Percentiles rank a stretch among this genome's conserved stretches.
Evolutionary conservation across 2,888 invertebrate genomes (phyloP).

Genomic region (Noctua janthe): DNA sequence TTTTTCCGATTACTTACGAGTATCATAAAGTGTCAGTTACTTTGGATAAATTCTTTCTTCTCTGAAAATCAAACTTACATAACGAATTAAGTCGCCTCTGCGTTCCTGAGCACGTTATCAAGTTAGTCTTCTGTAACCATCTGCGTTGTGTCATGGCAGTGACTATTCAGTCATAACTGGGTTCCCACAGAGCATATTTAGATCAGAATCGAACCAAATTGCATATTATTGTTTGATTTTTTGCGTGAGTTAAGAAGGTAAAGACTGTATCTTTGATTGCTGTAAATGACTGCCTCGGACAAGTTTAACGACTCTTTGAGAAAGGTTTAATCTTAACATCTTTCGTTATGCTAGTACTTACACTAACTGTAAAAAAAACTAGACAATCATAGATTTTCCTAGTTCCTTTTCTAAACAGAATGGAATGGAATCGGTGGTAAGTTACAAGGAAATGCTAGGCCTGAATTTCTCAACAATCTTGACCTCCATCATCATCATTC

Average conservation of each 20-base stretch:
- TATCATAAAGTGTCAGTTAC: neutral
- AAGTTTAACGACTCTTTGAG: slow-evolving; percentile 46
- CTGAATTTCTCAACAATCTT: neutral
- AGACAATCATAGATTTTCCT: neutral
- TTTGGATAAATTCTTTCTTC: neutral
- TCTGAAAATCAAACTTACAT: neutral
- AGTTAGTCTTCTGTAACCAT: slow-evolving; percentile 18
- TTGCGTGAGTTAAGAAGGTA: slow-evolving; percentile 61
- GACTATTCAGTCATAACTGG: slow-evolving; percentile 69
- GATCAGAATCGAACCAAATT: slow-evolving; percentile 65
- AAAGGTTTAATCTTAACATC: neutral
- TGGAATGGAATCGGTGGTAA: neutral
- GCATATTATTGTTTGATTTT: slow-evolving; percentile 65
- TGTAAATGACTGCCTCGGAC: slow-evolving; percentile 39
- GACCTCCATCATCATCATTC: neutral
- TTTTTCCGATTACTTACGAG: neutral
- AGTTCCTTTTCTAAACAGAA: neutral
- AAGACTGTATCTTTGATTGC: slow-evolving; percentile 42
- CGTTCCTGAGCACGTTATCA: neutral
- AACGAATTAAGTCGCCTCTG: neutral
- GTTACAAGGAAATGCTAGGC: neutral
- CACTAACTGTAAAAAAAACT: neutral
- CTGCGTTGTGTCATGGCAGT: neutral
- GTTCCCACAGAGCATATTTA: slow-evolving; percentile 64
- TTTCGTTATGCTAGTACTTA: neutral